Percentiles rank a stretch among this genome's conserved stretches.
phyloP scores from a whole-genome alignment of 2,113 vertebrate genomes.

The Salvelinus alpinus region DNA sequence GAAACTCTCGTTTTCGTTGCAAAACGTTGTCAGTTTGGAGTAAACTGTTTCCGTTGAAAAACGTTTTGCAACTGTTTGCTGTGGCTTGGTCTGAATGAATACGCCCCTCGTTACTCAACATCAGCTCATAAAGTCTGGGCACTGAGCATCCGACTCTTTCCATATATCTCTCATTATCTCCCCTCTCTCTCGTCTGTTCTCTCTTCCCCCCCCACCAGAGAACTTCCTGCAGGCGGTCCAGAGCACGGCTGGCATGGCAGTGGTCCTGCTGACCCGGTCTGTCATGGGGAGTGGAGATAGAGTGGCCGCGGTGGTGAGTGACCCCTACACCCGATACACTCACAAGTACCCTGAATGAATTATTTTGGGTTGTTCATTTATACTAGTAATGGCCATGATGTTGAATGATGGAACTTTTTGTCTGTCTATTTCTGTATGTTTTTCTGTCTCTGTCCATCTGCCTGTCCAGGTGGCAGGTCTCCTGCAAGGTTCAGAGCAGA shows the following conservation, averaged over 20 bases:
- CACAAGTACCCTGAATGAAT: too few relatives aligned
- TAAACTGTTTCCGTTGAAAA: too few relatives aligned
- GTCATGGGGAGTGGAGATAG: constrained; percentile 78
- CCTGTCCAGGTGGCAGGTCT: constrained; percentile 78
- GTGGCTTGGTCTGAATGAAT: too few relatives aligned
- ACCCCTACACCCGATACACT: neutral
- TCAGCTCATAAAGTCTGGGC: too few relatives aligned
- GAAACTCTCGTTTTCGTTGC: too few relatives aligned
- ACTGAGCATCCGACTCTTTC: too few relatives aligned
- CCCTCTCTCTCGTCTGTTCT: neutral
- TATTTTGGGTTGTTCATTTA: too few relatives aligned
- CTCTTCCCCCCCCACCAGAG: constrained; percentile 63
- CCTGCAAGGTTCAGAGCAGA: constrained; percentile 64
- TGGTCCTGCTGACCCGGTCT: constrained; percentile 81
- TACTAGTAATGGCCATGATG: too few relatives aligned
- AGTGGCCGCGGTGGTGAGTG: constrained; percentile 83
- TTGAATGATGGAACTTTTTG: neutral
- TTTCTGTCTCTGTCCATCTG: neutral
- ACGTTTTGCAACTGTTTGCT: too few relatives aligned
- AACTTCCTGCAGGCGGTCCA: constrained; percentile 86
- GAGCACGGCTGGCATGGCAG: constrained; percentile 88
- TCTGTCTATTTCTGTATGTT: neutral
- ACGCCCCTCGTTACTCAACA: too few relatives aligned
- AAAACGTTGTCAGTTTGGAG: too few relatives aligned
- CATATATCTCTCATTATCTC: too few relatives aligned